Base-by-base conservation (phyloP, 2,888 invertebrate species). In the Pegoplata infirma region DNA sequence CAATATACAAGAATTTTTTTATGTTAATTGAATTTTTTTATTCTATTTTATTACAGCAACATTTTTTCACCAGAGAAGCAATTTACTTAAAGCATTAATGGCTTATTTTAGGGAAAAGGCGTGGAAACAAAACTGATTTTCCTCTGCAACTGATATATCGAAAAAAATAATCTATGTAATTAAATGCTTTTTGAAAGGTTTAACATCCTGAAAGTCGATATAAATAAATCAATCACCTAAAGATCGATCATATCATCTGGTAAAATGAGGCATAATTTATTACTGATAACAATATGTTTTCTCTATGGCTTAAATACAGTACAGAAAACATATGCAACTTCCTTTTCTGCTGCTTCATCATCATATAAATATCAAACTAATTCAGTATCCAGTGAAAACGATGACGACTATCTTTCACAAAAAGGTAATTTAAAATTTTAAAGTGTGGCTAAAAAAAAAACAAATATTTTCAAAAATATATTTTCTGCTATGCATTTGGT, bases 341-440 rank as follows among this genome's bases (percentile, higher is more conserved):
- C 47, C 7, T 72, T 59, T 16, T 49, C 55, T n/a, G 51, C 66
- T 8, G 40, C 80, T 2, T 55, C 76, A 40, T 69, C 75, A 49
- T 77, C 21, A 17, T 71, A 74, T 69, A 83, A 67, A 75, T 82
- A 69, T 80, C 76, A 76, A 77, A 75, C 14, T 49, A 80, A 67
- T 53, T 72, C 68, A 12, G 63, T 73, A 4, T 86, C 87, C 5
- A 86, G 81, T 81, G 88, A 89, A 72, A 89, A 85, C 68, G 89
- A 88, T 61, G 88, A 89, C 58, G 87, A 87, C 80, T 88, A 86
- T 81, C 75, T 88, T 63, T 85, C 86, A 58, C 88, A 87, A 76
- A 85, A 87, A 85, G 89, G 88, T 88, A 80, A 69, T 4, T 16
- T 5, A 59, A 19, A 36, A 25, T 32, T 12, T 64, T 40, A 25